Evolutionary conservation across 2,888 invertebrate genomes (phyloP), one percentile per base, ranked within the genome.

Genomic region (Dinocampus coccinellae): DNA sequence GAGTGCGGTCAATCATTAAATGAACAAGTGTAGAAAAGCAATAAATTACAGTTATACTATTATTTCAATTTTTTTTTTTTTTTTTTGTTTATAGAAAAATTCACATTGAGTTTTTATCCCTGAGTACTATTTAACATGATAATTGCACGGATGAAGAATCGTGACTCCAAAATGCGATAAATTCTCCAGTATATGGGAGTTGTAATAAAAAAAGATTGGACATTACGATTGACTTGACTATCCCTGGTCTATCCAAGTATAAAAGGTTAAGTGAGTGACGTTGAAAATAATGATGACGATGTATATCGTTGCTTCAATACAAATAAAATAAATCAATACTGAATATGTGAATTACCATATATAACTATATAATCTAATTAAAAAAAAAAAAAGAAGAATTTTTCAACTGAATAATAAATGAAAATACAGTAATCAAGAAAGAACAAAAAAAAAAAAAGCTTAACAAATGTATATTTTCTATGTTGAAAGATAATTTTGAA

Each of bases 201-300:
- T 16, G 20, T 47, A 47, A n/a, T 72, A 73, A 66, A 68, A 70
- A 58, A 60, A 63, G 72, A 73, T 75, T 61, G 57, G 26, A 33
- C 24, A 26, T 47, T 33, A 61, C 33, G 58, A 52, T 47, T 34
- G 42, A 33, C 60, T 52, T 24, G 13, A 29, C 33, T 57, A 64
- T 70, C 69, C 61, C 26, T 29, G 29, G 47, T 64, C n/a, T 70
- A 64, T 64, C 52, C 42, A 26, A 24, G 47, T 11, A 29, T 58
- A 52, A 76, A 77, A 74, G 75, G 75, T 74, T 76, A 73, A 47
- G 29, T 67, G 58, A 66, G 42, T 69, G 72, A 71, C 36, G 66
- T 16, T 61, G 13, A 55, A 68, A 22, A 69, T 55, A 63, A n/a
- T 29, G 52, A 58, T 52, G 47, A 72, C 39, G 34, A 47, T 34